A percentile compares a stretch with the other conserved stretches of the same genome.
Evolutionary conservation across 2,797 vertebrate genomes (phyloP).

Genomic region (Austrolebias charrua): DNA sequence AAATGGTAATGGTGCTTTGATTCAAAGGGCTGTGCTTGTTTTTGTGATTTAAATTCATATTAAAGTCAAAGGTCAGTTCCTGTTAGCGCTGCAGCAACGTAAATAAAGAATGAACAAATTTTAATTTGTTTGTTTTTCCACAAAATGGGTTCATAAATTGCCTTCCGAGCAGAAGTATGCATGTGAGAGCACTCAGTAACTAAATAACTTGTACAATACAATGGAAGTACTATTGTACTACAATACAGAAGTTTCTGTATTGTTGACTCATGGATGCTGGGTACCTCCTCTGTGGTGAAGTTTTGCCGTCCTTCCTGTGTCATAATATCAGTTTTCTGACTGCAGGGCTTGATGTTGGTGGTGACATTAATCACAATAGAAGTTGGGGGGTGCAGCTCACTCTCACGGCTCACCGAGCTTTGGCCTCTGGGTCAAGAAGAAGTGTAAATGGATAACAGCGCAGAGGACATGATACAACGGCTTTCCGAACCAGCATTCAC

Average conservation of each 20-base stretch:
- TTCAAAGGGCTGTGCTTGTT: too few relatives aligned
- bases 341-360: conserved; percentile 62
- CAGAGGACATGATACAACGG: neutral
- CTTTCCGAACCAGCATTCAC: conserved; percentile 1
- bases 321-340: conserved; percentile 36
- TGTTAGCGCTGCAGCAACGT: too few relatives aligned
- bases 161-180: neutral
- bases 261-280: neutral
- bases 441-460: neutral
- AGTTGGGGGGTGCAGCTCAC: conserved; percentile 49
- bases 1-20: too few relatives aligned
- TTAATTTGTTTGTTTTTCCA: too few relatives aligned
- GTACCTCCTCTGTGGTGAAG: conserved; percentile 52
- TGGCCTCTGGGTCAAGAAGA: conserved; percentile 31
- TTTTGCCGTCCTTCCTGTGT: conserved; percentile 28
- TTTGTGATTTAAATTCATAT: too few relatives aligned
- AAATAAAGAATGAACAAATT: too few relatives aligned
- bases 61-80: too few relatives aligned
- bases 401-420: conserved; percentile 47
- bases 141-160: neutral
- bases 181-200: too few relatives aligned
- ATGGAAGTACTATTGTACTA: too few relatives aligned
- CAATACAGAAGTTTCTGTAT: neutral
- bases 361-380: conserved; percentile 74
- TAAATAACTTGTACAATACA: too few relatives aligned